Base-by-base conservation (phyloP, 2,113 vertebrate genomes). In the Toxostoma redivivum region DNA sequence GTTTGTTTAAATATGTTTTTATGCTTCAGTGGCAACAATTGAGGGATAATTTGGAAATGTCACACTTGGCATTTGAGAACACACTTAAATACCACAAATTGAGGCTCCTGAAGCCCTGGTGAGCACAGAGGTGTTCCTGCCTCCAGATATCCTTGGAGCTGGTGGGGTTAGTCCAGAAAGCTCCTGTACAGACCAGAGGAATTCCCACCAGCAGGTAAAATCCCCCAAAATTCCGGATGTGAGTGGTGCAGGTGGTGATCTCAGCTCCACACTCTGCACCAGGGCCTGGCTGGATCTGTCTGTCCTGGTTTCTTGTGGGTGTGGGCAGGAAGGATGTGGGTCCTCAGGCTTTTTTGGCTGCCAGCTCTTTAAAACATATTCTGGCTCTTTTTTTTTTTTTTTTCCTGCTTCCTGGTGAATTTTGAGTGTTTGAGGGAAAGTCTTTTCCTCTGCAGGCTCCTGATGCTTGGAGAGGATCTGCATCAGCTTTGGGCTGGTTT, bases 191-290 rank as follows among this genome's bases (percentile, higher is more conserved):
- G 54, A 48, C 10, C 67, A 48, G 44, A 42, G n/a, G 53, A 23
- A 14, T 42, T 88, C 25, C 53, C 79, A 2, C 23, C 12, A 44
- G 58, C 38, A 60, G 61, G 53, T 64, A 9, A 61, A 65, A 53
- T 5, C 3, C 7, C 48, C 70, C 3, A 14, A 7, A 33, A 38
- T 69, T 48, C 27, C 11, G 11, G 20, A 3, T 40, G 4, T 54
- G 54, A 28, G 37, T 15, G 25, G 3, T 5, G 1, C 44, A 60
- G 67, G 56, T 28, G 78, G 19, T 1, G 4, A 8, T 37, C 7
- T 33, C 7, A 4, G 57, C 38, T 38, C 58, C 14, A 3, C 0
- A 0, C 61, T 25, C 0, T 8, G 25, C 1, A 3, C 60, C 0
- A 0, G 35, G n/a, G 24, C 30, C 80, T 91, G 90, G 24, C 57